Percentiles rank a stretch among this genome's conserved stretches.
Conservation (phyloP, 1,140 invertebrate genomes). For the Panulirus ornatus region DNA sequence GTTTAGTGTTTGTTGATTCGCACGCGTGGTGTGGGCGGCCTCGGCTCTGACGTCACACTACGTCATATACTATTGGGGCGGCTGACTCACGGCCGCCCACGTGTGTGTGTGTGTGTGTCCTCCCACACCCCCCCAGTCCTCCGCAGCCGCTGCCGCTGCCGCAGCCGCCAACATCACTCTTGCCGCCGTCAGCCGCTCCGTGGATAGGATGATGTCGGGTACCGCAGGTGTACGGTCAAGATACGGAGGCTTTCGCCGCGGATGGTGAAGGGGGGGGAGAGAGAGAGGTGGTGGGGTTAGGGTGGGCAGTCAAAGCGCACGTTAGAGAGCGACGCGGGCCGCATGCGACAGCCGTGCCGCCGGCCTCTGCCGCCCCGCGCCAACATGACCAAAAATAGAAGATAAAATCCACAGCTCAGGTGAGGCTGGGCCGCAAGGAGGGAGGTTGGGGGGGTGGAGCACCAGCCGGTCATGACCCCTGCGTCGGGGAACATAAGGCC, state of each 20-base stretch:
- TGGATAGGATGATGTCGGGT: background rate
- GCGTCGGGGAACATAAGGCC: too few relatives aligned
- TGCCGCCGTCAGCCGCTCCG: background rate
- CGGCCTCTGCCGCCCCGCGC: background rate
- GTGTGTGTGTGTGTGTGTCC: too few relatives aligned
- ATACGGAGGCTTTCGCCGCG: background rate
- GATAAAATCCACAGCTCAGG: slow-evolving; percentile 27
- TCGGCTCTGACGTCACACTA: slow-evolving; percentile 21
- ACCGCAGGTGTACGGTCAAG: background rate
- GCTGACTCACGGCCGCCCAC: slow-evolving; percentile 30
- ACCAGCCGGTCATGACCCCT: background rate
- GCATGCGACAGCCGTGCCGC: slow-evolving; percentile 37
- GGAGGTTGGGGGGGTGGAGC: background rate
- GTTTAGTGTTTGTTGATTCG: too few relatives aligned
- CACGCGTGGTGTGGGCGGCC: slow-evolving; percentile 8
- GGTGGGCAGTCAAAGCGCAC: background rate
- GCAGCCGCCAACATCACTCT: background rate
- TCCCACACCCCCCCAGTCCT: too few relatives aligned
- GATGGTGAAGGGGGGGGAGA: background rate
- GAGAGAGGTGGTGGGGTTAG: too few relatives aligned
- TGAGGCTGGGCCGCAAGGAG: background rate
- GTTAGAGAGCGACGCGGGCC: background rate
- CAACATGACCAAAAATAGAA: slow-evolving; percentile 48
- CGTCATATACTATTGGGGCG: slow-evolving; percentile 41
- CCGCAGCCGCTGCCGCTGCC: background rate